A percentile compares a stretch with the other conserved stretches of the same genome.
phyloP scores from a whole-genome alignment of 1,140 invertebrate genomes.

The Brachionus rubens region DNA sequence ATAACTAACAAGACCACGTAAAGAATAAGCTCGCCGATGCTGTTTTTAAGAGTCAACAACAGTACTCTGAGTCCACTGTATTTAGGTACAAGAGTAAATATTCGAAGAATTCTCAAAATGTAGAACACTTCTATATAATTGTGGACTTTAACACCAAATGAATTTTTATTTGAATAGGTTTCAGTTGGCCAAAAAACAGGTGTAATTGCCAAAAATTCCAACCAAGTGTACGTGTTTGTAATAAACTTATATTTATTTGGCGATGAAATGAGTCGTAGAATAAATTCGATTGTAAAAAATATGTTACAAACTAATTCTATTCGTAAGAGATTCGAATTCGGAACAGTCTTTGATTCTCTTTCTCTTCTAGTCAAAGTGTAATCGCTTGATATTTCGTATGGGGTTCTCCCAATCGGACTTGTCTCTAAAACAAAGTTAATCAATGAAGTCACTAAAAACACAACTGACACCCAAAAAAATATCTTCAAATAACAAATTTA shows the following conservation, averaged over 20 bases:
- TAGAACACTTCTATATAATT: slow-evolving; percentile 51
- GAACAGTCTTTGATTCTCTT: slow-evolving; percentile 15
- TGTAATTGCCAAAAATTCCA: slow-evolving; percentile 56
- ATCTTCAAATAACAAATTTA: not conserved
- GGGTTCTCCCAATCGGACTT: not conserved
- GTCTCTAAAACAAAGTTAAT: slow-evolving; percentile 32
- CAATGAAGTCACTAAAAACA: slow-evolving; percentile 18
- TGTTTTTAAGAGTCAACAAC: slow-evolving; percentile 56
- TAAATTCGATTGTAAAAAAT: slow-evolving; percentile 35
- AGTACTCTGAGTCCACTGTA: slow-evolving; percentile 57
- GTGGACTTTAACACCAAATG: slow-evolving; percentile 47
- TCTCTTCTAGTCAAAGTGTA: not conserved
- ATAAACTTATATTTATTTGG: slow-evolving; percentile 60
- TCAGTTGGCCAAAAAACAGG: slow-evolving; percentile 1
- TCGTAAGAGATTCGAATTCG: not conserved
- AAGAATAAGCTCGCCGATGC: slow-evolving; percentile 62
- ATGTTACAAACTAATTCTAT: slow-evolving; percentile 34
- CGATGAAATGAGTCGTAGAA: slow-evolving; percentile 56
- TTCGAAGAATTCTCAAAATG: slow-evolving; percentile 55
- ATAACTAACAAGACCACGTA: slow-evolving; percentile 92
- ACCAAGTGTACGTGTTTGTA: slow-evolving; percentile 61
- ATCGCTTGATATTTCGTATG: slow-evolving; percentile 31
- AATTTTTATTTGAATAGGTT: too few relatives aligned
- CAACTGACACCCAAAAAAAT: slow-evolving; percentile 38
- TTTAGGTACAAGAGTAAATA: slow-evolving; percentile 55